A percentile compares a stretch with the other conserved stretches of the same genome.
Evolutionary conservation across 2,888 invertebrate genomes (phyloP).

Genomic region (Latrodectus elegans): DNA sequence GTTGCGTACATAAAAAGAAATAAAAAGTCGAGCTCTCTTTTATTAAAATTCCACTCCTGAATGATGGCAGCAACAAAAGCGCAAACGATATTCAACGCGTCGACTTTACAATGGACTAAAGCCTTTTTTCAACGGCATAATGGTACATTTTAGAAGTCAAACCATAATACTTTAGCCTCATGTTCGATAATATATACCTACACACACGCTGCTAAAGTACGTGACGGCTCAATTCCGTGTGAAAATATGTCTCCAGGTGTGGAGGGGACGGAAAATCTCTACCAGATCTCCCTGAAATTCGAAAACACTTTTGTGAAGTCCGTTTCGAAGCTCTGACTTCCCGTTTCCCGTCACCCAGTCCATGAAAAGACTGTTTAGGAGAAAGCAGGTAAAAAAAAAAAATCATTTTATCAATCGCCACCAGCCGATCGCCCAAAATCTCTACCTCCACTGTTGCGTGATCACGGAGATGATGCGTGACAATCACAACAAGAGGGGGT

Average conservation of each 20-base stretch:
- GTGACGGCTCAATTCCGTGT: conserved; percentile 60
- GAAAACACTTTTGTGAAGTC: conserved; percentile 50
- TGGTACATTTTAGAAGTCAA: conserved; percentile 41
- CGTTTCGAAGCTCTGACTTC: conserved; percentile 28
- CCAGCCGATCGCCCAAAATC: neutral
- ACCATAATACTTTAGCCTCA: conserved; percentile 4
- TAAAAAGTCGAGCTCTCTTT: neutral
- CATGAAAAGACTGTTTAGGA: neutral
- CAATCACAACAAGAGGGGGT: conserved; percentile 56
- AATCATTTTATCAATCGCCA: neutral
- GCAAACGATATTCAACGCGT: conserved; percentile 37
- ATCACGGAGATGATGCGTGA: conserved; percentile 20
- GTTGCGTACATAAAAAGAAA: conserved; percentile 4
- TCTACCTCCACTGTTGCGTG: conserved; percentile 41
- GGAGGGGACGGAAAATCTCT: neutral
- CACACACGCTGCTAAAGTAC: conserved; percentile 18
- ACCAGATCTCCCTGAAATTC: conserved; percentile 5
- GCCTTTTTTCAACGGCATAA: conserved; percentile 26
- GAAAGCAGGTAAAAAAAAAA: neutral
- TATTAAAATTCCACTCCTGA: conserved; percentile 52
- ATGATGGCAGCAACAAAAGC: conserved; percentile 32
- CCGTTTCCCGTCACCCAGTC: conserved; percentile 1
- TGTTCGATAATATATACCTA: conserved; percentile 18
- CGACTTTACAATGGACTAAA: conserved; percentile 13
- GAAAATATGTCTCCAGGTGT: conserved; percentile 62